Evolutionary conservation across 2,888 invertebrate genomes (phyloP).

Genomic region (Ecdyonurus torrentis): DNA sequence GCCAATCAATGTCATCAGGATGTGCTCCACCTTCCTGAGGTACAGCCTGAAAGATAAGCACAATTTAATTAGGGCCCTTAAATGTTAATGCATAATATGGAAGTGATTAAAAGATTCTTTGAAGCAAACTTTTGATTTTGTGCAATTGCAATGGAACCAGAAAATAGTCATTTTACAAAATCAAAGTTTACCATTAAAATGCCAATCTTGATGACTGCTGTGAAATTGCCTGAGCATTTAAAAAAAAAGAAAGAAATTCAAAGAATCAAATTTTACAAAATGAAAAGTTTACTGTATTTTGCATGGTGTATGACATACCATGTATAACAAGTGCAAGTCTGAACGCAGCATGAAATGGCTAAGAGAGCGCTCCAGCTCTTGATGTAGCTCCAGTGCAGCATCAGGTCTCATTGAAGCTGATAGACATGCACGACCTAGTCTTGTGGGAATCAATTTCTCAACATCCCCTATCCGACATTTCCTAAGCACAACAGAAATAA

Average conservation of each 20-base stretch:
- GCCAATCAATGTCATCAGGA: constrained; percentile 23
- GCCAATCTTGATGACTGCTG: too few relatives aligned
- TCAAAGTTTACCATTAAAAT: too few relatives aligned
- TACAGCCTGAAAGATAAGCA: constrained; percentile 27
- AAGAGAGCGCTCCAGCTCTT: constrained; percentile 77
- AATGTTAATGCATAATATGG: too few relatives aligned
- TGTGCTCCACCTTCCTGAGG: neutral
- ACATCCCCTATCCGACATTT: too few relatives aligned
- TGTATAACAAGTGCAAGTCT: constrained; percentile 86
- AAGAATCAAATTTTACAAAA: neutral
- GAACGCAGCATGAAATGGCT: constrained; percentile 83
- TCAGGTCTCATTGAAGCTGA: constrained; percentile 88
- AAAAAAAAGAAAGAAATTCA: too few relatives aligned
- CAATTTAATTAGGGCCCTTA: too few relatives aligned
- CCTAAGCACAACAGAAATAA: too few relatives aligned
- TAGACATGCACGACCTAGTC: constrained; percentile 81
- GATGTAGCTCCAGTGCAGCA: constrained; percentile 76
- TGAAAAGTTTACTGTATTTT: neutral
- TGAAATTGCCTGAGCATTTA: too few relatives aligned
- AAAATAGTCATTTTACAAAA: too few relatives aligned
- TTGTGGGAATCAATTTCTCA: constrained; percentile 47
- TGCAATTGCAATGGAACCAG: too few relatives aligned
- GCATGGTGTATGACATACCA: constrained; percentile 35
- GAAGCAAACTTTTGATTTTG: too few relatives aligned
- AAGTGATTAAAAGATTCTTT: too few relatives aligned